phyloP scores from a whole-genome alignment of 2,888 invertebrate genomes.

The Biston stratarius region DNA sequence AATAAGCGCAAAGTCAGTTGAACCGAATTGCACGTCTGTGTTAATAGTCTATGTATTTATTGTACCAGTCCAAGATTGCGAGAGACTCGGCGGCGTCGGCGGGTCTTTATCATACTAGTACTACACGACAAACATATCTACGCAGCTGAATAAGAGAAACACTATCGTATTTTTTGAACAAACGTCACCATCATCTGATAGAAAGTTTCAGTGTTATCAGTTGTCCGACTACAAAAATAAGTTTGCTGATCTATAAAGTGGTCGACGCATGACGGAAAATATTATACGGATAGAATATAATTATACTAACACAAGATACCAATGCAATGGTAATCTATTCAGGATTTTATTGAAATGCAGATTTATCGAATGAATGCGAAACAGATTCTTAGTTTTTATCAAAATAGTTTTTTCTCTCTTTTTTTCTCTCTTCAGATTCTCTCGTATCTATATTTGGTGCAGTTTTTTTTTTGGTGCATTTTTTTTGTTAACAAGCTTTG shows the following conservation, averaged over 20 bases:
- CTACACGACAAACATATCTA: background rate
- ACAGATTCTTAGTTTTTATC: background rate
- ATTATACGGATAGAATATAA: constrained; percentile 32
- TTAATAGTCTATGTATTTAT: constrained; percentile 68
- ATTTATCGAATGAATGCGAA: background rate
- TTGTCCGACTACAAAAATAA: background rate
- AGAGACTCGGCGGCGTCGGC: constrained; percentile 78
- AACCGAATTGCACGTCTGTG: constrained; percentile 55
- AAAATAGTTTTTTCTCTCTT: too few species aligned
- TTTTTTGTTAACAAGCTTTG: too few species aligned
- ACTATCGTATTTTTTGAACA: background rate
- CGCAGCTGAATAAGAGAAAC: background rate
- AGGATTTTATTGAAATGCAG: background rate
- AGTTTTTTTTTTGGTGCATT: too few species aligned
- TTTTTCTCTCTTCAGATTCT: too few species aligned
- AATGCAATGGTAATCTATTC: background rate
- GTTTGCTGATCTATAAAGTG: constrained; percentile 40
- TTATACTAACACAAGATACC: constrained; percentile 33
- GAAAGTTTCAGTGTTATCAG: background rate
- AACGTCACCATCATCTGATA: background rate
- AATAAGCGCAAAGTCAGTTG: constrained; percentile 41
- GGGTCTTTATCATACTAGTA: constrained; percentile 20
- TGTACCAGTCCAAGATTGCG: constrained; percentile 68
- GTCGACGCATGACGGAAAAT: constrained; percentile 74
- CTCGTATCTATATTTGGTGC: too few species aligned